Conservation (phyloP, 2,113 vertebrate species). For the Ia io region DNA sequence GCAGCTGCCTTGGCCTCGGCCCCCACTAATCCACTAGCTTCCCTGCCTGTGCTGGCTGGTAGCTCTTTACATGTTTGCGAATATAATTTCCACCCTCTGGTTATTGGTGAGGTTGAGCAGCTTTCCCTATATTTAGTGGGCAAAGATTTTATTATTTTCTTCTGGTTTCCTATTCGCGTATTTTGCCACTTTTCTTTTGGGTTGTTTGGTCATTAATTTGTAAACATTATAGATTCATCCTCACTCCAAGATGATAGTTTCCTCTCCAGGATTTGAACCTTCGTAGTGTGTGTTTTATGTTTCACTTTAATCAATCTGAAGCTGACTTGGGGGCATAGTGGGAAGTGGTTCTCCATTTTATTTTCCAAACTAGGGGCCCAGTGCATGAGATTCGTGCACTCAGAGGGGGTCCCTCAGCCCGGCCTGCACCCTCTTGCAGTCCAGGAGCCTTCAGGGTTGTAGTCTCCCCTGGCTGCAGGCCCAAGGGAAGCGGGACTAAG, state of each 20-base stretch:
- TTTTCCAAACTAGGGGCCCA: too few relatives aligned
- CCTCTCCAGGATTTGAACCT: neutral
- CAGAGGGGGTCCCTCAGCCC: too few relatives aligned
- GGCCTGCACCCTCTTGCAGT: too few relatives aligned
- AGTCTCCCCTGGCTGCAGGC: too few relatives aligned
- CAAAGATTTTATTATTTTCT: neutral
- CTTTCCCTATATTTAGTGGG: neutral
- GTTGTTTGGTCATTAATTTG: neutral
- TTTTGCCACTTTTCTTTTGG: neutral
- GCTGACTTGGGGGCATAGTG: too few relatives aligned
- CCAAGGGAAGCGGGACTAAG: too few relatives aligned
- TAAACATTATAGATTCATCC: neutral
- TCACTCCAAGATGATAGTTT: neutral
- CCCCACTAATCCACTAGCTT: accelerated
- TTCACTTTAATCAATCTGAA: neutral
- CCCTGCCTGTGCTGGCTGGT: too few relatives aligned
- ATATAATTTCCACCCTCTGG: neutral
- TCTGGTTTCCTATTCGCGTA: neutral
- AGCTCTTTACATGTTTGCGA: neutral
- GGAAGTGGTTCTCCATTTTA: neutral
- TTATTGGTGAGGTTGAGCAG: neutral
- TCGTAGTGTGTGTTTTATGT: neutral
- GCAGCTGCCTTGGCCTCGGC: neutral
- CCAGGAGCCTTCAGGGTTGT: too few relatives aligned
- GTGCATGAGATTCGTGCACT: too few relatives aligned